A percentile compares a stretch with the other conserved stretches of the same genome.
Evolutionary conservation across 2,113 vertebrate species (phyloP).

Genomic region (Oenanthe oenanthe): DNA sequence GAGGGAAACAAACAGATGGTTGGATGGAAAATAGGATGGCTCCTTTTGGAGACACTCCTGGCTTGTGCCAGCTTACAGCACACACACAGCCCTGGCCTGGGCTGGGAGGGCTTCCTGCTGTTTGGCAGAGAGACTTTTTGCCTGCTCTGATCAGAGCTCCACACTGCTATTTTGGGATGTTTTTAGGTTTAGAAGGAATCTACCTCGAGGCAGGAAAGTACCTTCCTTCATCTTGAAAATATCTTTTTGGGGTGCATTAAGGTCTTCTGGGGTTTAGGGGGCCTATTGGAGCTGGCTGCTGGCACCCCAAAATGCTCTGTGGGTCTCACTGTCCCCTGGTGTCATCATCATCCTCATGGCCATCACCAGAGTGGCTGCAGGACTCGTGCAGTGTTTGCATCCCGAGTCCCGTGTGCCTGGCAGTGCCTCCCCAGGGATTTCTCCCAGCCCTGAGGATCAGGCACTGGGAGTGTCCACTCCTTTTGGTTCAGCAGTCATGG

Average conservation of each 20-base stretch:
- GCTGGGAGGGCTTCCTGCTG: background rate
- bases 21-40: background rate
- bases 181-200: background rate
- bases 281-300: background rate
- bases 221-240: background rate
- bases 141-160: background rate
- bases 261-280: background rate
- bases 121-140: background rate
- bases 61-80: background rate
- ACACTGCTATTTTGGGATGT: background rate
- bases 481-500: background rate
- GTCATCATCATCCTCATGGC: background rate
- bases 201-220: background rate
- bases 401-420: fast-evolving
- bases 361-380: background rate
- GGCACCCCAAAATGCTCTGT: background rate
- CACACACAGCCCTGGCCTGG: background rate
- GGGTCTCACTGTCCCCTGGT: fast-evolving
- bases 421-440: background rate
- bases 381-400: fast-evolving
- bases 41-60: background rate
- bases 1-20: slow-evolving; percentile 19
- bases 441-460: background rate
- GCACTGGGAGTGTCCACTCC: background rate
- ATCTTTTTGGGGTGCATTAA: background rate